Evolutionary conservation across 1,140 invertebrate genomes (phyloP), one percentile per base, ranked within the genome.

Genomic region (Apis cerana): DNA sequence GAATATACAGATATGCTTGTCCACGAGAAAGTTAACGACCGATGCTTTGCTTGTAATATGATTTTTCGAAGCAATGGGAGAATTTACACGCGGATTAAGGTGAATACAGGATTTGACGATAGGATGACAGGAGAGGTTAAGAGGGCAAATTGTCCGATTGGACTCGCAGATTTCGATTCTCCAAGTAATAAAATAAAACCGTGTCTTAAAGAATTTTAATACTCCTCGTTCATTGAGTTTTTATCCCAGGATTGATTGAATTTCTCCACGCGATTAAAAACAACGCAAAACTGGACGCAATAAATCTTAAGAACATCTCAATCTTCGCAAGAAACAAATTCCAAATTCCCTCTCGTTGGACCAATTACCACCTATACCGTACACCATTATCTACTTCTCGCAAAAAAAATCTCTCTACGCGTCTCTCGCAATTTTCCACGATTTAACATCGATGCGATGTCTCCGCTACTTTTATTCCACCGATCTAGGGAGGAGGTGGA

Each of bases 11-110:
- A 67, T 70, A 65, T 65, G 62, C 27, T 52, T 65, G 33, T 23
- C 50, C 72, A 56, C 62, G 82, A 84, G 75, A 84, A 85, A 85
- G 74, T 71, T 82, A 70, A 43, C 59, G 72, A 33, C 59, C 56
- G 67, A 54, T 76, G 61, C 27, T 23, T 69, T 3, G 48, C 68
- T 70, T 70, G 68, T 70, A 70, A 54, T 27, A 50, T 1, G 43
- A 54, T 70, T 70, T 70, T 70, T 70, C 48, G 0, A 9, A 9
- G 0, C 13, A 0, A n/a, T 48, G 9, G 8, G 48, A 69, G 43
- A 52, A 21, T n/a, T 69, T 12, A 12, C 7, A 64, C 13, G 23
- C 1, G n/a, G 61, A 64, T 64, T 8, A 5, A 15, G 17, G 23
- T 9, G 61, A 27, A 27, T 23, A 64, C 12, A 64, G 61, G 27